These are phyloP conservation scores for Monopis laevigella DNA, from an alignment of 2,888 invertebrate genomes.

Conservation along the genomic window DNA sequence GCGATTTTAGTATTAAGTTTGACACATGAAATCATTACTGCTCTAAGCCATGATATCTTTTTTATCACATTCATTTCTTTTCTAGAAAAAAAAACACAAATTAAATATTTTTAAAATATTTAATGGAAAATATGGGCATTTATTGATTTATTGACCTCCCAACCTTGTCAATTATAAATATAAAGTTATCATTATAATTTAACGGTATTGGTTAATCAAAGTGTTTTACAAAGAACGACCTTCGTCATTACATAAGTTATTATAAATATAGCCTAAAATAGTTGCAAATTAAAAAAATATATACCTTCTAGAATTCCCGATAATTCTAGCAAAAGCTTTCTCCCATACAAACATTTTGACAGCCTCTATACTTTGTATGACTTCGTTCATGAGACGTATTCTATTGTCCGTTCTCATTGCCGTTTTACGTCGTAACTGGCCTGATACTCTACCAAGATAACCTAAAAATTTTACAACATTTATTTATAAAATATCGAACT, in stretches of 20 bases:
- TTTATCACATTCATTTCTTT: constrained; percentile 76
- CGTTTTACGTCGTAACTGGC: constrained; percentile 72
- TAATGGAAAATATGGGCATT: too few relatives aligned
- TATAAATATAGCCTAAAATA: too few relatives aligned
- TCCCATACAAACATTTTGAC: constrained; percentile 94
- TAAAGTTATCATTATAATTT: too few relatives aligned
- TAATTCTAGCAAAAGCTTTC: constrained; percentile 77
- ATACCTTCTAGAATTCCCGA: constrained; percentile 78
- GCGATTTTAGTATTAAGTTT: constrained; percentile 83
- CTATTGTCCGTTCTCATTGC: constrained; percentile 85
- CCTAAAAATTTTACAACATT: too few relatives aligned
- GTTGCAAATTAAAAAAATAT: constrained; percentile 21
- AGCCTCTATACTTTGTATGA: constrained; percentile 83
- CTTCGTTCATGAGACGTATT: constrained; percentile 89
- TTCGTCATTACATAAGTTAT: too few relatives aligned
- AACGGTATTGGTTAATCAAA: too few relatives aligned
- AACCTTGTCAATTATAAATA: too few relatives aligned
- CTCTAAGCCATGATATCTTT: constrained; percentile 73
- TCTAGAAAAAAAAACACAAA: constrained; percentile 31
- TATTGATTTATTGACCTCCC: too few relatives aligned
- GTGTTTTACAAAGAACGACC: too few relatives aligned
- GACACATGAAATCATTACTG: constrained; percentile 75
- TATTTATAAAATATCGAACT: too few relatives aligned
- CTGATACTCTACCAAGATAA: constrained; percentile 75
- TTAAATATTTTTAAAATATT: too few relatives aligned